phyloP scores from a whole-genome alignment of 2,888 invertebrate genomes.

The Reticulitermes lucifugus region DNA sequence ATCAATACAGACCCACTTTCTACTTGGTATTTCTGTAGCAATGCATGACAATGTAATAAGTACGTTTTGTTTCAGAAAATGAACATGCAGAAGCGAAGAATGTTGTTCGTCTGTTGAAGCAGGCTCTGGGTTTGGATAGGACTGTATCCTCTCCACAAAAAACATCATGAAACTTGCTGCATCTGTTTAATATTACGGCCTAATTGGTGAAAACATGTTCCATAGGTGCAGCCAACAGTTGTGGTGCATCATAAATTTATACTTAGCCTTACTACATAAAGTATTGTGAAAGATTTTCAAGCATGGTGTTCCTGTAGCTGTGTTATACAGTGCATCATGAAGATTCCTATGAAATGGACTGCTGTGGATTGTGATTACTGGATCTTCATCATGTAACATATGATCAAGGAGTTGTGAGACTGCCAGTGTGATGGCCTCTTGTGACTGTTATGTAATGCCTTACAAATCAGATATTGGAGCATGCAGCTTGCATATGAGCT shows the following conservation, averaged over 20 bases:
- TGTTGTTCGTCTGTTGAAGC: constrained; percentile 82
- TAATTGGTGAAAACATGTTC: constrained; percentile 9
- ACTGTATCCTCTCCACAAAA: constrained; percentile 23
- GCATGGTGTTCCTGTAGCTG: not conserved
- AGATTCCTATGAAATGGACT: no score
- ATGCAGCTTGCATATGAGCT: not conserved
- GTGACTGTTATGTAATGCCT: not conserved
- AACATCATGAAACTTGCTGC: constrained; percentile 35
- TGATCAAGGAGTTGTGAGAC: not conserved
- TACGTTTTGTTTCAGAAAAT: constrained; percentile 66
- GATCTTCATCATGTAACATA: not conserved
- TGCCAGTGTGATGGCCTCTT: not conserved
- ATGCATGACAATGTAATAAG: no score
- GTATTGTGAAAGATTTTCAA: not conserved
- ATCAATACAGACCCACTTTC: no score
- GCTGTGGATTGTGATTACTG: no score
- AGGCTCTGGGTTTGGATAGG: constrained; percentile 74
- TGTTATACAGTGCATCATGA: no score
- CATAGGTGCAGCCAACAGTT: not conserved
- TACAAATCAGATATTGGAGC: not conserved
- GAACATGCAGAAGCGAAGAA: constrained; percentile 81
- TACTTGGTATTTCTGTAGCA: no score
- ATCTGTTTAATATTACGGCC: not conserved
- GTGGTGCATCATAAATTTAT: not conserved
- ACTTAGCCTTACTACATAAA: not conserved